Evolutionary conservation across 2,113 vertebrate species (phyloP).

Genomic region (Boulengeromyrus knoepffleri): DNA sequence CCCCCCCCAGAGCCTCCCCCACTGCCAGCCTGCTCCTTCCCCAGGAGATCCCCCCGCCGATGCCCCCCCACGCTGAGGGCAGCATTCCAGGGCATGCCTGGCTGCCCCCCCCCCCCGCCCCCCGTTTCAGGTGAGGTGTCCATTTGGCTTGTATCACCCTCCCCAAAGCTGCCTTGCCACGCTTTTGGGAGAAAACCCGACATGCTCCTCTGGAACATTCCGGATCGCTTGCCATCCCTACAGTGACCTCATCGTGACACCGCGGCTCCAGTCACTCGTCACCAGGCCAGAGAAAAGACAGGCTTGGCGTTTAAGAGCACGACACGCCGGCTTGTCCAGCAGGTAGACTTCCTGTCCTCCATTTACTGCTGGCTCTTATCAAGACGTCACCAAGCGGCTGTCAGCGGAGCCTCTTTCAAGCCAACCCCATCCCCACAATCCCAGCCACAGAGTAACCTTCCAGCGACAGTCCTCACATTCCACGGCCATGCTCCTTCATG

Average conservation of each 20-base stretch:
- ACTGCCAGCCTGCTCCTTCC: too few species aligned
- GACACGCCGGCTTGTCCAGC: background rate
- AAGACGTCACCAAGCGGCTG: background rate
- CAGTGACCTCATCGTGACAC: background rate
- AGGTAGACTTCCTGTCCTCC: background rate
- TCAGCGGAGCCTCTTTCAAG: background rate
- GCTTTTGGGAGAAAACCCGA: background rate
- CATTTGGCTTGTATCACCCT: constrained; percentile 1
- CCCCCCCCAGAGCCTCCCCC: too few species aligned
- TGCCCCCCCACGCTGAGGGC: background rate
- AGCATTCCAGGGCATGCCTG: background rate
- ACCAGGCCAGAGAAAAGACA: background rate
- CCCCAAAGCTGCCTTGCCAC: too few species aligned
- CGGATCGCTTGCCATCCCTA: background rate
- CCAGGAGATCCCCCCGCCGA: too few species aligned
- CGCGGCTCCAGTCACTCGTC: background rate
- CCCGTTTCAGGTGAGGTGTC: background rate
- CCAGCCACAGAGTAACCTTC: background rate
- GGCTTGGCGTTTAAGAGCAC: background rate
- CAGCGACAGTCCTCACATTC: background rate
- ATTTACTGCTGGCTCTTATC: constrained; percentile 7
- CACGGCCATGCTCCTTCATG: background rate
- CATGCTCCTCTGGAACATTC: background rate
- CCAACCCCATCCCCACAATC: background rate
- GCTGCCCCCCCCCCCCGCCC: too few species aligned